These are phyloP conservation scores for Varanus komodoensis DNA, from an alignment of 2,113 vertebrate species.

Conservation along the genomic window DNA sequence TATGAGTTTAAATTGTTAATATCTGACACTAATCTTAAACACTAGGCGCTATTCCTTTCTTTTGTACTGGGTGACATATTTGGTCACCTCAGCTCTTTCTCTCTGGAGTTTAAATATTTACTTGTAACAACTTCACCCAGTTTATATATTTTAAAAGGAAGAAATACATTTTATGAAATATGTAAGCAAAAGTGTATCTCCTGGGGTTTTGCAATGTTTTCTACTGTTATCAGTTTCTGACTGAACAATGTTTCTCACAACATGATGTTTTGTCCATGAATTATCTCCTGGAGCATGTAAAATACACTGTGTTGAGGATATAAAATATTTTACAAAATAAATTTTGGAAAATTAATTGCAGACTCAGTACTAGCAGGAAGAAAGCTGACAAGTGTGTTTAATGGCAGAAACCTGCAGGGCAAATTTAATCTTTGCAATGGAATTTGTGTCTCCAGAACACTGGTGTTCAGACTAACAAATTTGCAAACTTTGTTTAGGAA, in stretches of 20 bases:
- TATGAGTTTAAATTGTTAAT: neutral
- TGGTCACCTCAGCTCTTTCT: slow-evolving; percentile 15
- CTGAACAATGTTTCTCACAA: slow-evolving; percentile 36
- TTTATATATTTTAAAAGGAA: neutral
- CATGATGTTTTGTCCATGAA: slow-evolving; percentile 45
- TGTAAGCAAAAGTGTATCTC: neutral
- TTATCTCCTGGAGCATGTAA: slow-evolving; percentile 6
- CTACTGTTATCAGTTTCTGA: slow-evolving; percentile 28
- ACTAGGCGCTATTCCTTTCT: too few relatives aligned
- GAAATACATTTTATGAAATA: slow-evolving; percentile 23
- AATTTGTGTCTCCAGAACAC: slow-evolving; percentile 51
- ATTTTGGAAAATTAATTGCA: slow-evolving; percentile 32
- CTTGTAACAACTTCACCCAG: slow-evolving; percentile 19
- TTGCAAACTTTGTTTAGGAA: slow-evolving; percentile 69
- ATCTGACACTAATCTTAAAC: neutral
- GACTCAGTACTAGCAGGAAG: slow-evolving; percentile 24
- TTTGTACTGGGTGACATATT: neutral
- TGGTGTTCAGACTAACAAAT: slow-evolving; percentile 50
- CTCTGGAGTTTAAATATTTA: slow-evolving; percentile 29
- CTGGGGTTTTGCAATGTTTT: slow-evolving; percentile 35
- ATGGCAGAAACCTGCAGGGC: slow-evolving; percentile 17
- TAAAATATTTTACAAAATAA: slow-evolving; percentile 26
- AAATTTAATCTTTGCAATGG: slow-evolving; percentile 36
- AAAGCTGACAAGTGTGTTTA: slow-evolving; percentile 3
- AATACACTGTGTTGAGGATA: slow-evolving; percentile 38